Base-by-base conservation (phyloP, 2,888 invertebrate genomes). In the Leptura quadrifasciata region DNA sequence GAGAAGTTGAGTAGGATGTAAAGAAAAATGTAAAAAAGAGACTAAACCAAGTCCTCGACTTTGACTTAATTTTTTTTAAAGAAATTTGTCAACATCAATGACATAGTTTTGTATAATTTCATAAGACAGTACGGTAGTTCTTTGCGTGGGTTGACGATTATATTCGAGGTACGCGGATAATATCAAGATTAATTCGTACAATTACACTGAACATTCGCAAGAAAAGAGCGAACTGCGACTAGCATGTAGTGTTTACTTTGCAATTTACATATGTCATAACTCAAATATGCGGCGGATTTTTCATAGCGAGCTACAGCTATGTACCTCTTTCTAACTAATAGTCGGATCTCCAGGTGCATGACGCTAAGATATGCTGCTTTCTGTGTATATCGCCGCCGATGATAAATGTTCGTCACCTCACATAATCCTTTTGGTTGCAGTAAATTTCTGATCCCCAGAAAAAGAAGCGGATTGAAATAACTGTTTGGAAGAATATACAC, bases 191-290 rank as follows among this genome's bases (percentile, higher is more conserved):
- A 47, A 78, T 78, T 78, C 73, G 57, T 70, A 69, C 75, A 75
- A 75, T 78, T 78, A 78, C 73, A 20, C 20, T 61, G 73, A 75
- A 72, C 75, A 72, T 58, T 58, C 35, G 35, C 71, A 67, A 75
- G 75, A 75, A 77, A 75, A 72, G 74, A 74, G 72, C 77, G 67
- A 74, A 64, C 72, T 73, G 67, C 67, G 20, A 64, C 21, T 72
- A 72, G 57, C 57, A 54, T 58, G 54, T 39, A 20, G 64, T 72
- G 64, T 60, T 72, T 72, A 65, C n/a, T 68, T 52, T 52, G 54
- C 24, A 68, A 68, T 68, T 68, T 68, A 52, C 68, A 68, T 55
- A 68, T 21, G 68, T 55, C 68, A 68, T 68, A 68, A 68, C 55
- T 68, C 52, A 68, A 52, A 68, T 47, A 55, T 68, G 68, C 24